phyloP scores from a whole-genome alignment of 2,888 invertebrate species.

The Oligia fasciuncula region DNA sequence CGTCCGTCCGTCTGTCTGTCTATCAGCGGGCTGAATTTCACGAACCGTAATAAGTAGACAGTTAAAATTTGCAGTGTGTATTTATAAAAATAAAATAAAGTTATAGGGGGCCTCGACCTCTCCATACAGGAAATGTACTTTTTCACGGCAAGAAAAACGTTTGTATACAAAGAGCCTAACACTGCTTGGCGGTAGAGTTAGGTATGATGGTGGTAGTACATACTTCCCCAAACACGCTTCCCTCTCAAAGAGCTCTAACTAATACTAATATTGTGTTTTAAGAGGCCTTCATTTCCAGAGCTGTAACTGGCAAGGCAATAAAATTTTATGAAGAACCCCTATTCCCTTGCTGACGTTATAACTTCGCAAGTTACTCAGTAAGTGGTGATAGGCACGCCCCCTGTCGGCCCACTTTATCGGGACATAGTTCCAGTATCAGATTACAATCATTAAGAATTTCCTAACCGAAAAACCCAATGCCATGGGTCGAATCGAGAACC shows the following conservation, averaged over 20 bases:
- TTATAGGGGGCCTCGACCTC: too few species aligned
- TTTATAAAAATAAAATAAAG: too few species aligned
- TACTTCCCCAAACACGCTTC: not conserved
- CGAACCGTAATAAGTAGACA: not conserved
- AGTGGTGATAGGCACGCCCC: constrained; percentile 48
- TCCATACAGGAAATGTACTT: not conserved
- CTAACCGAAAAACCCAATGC: constrained; percentile 7
- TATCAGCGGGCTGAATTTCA: not conserved
- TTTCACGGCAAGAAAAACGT: not conserved
- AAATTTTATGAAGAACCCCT: constrained; percentile 41
- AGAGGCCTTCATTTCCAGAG: constrained; percentile 11
- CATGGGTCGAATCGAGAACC: constrained; percentile 26
- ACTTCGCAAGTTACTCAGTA: constrained; percentile 37
- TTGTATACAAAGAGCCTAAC: not conserved
- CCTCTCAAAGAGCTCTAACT: not conserved
- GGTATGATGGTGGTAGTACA: not conserved
- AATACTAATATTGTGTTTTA: constrained; percentile 4
- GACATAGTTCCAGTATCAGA: constrained; percentile 26
- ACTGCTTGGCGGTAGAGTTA: not conserved
- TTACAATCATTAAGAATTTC: constrained; percentile 37
- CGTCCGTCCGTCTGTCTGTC: not conserved
- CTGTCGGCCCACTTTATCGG: constrained; percentile 49
- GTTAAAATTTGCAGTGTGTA: not conserved
- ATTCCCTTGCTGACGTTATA: constrained; percentile 41
- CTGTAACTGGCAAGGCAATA: constrained; percentile 32